A percentile compares a stretch with the other conserved stretches of the same genome.
These are phyloP conservation scores for Steromphala cineraria DNA, from an alignment of 2,888 invertebrate species.

Conservation along the genomic window DNA sequence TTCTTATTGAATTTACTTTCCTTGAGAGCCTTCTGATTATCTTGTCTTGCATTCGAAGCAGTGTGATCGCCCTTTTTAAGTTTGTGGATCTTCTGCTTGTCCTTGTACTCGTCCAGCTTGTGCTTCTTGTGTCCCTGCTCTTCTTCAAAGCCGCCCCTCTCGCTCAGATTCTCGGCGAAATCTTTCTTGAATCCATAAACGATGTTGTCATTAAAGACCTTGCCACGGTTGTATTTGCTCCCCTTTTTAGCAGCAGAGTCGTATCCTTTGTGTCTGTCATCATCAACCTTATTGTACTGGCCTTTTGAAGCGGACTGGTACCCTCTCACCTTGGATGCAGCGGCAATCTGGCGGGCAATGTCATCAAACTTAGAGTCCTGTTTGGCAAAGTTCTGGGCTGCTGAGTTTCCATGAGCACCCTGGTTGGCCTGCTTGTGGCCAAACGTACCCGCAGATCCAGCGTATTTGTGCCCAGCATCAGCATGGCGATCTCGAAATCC, in stretches of 20 bases:
- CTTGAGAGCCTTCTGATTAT: constrained; percentile 33
- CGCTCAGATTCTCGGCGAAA: constrained; percentile 29
- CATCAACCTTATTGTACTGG: constrained; percentile 10
- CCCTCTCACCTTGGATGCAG: constrained; percentile 3
- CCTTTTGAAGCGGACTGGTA: constrained; percentile 4
- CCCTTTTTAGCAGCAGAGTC: constrained; percentile 31
- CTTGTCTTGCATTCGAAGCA: constrained; percentile 24
- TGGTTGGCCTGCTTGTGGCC: background rate
- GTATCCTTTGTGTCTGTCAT: constrained; percentile 27
- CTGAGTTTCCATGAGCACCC: background rate
- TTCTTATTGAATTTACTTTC: constrained; percentile 30
- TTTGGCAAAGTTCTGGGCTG: background rate
- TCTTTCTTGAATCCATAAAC: constrained; percentile 33
- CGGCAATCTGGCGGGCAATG: constrained; percentile 9
- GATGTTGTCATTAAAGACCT: constrained; percentile 34
- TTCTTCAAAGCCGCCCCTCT: constrained; percentile 34
- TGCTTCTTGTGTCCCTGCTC: constrained; percentile 27
- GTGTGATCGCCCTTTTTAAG: constrained; percentile 25
- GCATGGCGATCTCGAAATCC: background rate
- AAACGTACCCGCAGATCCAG: background rate
- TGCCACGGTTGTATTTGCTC: constrained; percentile 32
- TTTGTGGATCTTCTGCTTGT: constrained; percentile 30
- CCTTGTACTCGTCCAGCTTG: constrained; percentile 31
- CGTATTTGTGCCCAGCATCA: background rate
- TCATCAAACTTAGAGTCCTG: background rate